Base-by-base conservation (phyloP, 2,113 vertebrate genomes). In the Crypturellus undulatus region DNA sequence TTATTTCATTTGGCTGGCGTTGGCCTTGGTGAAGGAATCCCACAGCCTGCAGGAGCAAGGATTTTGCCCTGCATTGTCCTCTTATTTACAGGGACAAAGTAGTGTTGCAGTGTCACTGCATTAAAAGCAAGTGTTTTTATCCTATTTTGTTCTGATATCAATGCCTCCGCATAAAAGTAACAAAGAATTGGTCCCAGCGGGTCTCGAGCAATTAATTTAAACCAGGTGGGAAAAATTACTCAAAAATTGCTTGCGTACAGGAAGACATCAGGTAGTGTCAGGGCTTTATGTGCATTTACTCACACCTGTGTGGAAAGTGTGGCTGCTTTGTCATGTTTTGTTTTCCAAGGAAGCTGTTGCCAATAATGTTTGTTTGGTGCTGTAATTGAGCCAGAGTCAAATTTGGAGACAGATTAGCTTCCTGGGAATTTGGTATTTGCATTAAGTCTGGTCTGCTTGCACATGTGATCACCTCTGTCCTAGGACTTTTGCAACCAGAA, bases 1-100 rank as follows among this genome's bases (percentile, higher is more conserved):
- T 45, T 90, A 88, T 93, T 95, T 94, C 88, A 58, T 84, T 63
- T 43, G 90, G 52, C 85, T 72, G 60, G 90, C 93, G 49, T 67
- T 19, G 72, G 64, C 79, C 80, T 86, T 79, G 45, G 21, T 83
- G 82, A 69, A 87, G 83, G 73, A 82, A 79, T 28, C 63, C 59
- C 11, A 2, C 13, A 32, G 47, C 56, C 64, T 34, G 36, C 79
- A 80, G 63, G 34, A 82, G 56, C 0, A 49, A 49, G 25, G 30
- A 58, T 58, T 45, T 82, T 83, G 82, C 62, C 76, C 62, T 7
- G 1, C 0, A 1, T 26, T 62, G 38, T 19, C 72, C 68, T 45
- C 24, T 51, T 70, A 2, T 34, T 87, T 64, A n/a, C 89, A 4
- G 25, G 36, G 12, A 49, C 68, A 16, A 36, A 82, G 73, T 1